Evolutionary conservation across 1,140 invertebrate species (phyloP), one percentile per base, ranked within the genome.

Genomic region (Leptonema lineaticorne): DNA sequence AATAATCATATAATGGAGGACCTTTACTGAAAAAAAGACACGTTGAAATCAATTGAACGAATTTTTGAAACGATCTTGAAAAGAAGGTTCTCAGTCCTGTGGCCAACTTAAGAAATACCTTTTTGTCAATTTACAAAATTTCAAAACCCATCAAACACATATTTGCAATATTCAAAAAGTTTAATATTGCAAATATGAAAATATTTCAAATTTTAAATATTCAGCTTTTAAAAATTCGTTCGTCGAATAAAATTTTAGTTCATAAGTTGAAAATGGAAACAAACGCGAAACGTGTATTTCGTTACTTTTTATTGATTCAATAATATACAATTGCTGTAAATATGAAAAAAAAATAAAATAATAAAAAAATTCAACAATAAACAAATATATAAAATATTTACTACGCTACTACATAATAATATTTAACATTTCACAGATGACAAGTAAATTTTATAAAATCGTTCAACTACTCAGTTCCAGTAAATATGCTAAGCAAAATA

Each of bases 241-340:
- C 30, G 11, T 33, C 30, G 11, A 33, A 33, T 33, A 33, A 6
- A 33, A 6, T 33, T 5, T 6, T 33, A 33, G 30, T 33, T 5
- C 5, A 5, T 6, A 33, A 33, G 11, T 6, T 33, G 11, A 33
- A 20, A 48, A 48, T 48, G 18, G 16, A 48, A 48, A 11, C 30
- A 48, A 48, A 48, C 45, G 16, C 6, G 16, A 16, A 48, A 22
- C 7, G 9, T 27, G 26, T 56, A 22, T 56, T 56, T 56, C 22
- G 6, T 6, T 20, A 41, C 14, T 24, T 16, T n/a, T 45, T 62
- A n/a, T 62, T 45, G 20, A 20, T 60, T 62, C 46, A 62, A 26
- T 62, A 62, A 62, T 62, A 62, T 62, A 62, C 59, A 62, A 46
- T 62, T n/a, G 46, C 50, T 24, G 20, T 62, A 62, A 41, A 30